Evolutionary conservation across 2,113 vertebrate genomes (phyloP).

Genomic region (Anas platyrhynchos): DNA sequence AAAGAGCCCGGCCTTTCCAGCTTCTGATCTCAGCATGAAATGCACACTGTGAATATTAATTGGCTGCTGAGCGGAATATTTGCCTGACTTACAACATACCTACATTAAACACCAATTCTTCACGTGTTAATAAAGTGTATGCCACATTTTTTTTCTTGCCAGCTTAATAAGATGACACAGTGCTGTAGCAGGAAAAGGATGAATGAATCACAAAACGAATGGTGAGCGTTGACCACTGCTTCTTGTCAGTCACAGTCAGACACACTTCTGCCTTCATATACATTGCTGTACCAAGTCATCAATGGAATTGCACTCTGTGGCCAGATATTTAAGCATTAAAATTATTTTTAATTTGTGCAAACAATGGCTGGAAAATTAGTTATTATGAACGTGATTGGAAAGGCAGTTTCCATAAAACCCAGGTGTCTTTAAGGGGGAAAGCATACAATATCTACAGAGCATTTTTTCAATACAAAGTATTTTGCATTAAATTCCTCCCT

Average conservation of each 20-base stretch:
- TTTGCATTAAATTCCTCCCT: not conserved
- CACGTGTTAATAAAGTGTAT: not conserved
- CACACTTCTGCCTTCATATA: not conserved
- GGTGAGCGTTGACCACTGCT: not conserved
- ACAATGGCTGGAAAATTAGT: not conserved
- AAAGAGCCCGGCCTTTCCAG: not conserved
- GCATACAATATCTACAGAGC: not conserved
- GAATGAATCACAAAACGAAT: not conserved
- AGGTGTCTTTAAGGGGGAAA: not conserved
- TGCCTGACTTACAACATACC: not conserved
- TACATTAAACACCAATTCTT: not conserved
- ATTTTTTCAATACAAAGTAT: not conserved
- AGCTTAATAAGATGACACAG: not conserved
- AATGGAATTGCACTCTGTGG: not conserved
- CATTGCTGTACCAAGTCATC: not conserved
- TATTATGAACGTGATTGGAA: not conserved
- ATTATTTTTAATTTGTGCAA: not conserved
- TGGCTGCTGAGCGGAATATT: not conserved
- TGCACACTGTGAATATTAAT: not conserved
- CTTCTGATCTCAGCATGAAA: slow-evolving; percentile 1
- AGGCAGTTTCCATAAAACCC: not conserved
- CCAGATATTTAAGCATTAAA: not conserved
- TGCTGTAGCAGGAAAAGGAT: not conserved
- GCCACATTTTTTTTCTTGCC: not conserved
- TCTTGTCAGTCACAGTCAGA: not conserved